These are phyloP conservation scores for Pheosia tremula DNA, from an alignment of 2,888 invertebrate genomes.

Conservation along the genomic window DNA sequence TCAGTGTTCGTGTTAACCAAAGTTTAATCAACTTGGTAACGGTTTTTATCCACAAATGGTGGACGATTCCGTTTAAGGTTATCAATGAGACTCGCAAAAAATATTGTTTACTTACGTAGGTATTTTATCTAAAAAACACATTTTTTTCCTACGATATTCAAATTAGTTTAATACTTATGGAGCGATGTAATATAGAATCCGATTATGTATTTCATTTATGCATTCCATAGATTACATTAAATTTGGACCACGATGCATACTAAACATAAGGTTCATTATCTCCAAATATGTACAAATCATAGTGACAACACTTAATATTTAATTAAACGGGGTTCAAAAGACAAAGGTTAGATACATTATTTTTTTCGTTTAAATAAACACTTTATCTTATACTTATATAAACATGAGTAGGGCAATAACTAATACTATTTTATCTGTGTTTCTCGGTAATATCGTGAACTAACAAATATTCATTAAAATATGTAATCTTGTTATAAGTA, in stretches of 20 bases:
- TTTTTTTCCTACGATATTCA: too few relatives aligned
- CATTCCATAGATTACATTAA: too few relatives aligned
- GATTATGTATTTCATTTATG: too few relatives aligned
- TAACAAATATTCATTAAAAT: conserved; percentile 11
- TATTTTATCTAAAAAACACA: background rate
- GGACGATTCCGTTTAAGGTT: conserved; percentile 29
- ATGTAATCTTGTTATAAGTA: conserved; percentile 7
- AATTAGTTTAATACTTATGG: too few relatives aligned
- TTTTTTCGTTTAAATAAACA: background rate
- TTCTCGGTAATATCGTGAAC: background rate
- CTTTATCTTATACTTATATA: background rate
- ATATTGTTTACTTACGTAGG: conserved; percentile 4
- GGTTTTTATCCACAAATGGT: conserved; percentile 32
- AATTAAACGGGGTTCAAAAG: background rate
- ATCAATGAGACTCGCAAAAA: conserved; percentile 29
- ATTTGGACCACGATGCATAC: too few relatives aligned
- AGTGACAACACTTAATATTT: background rate
- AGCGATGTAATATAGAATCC: too few relatives aligned
- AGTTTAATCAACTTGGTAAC: conserved; percentile 49
- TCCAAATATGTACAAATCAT: too few relatives aligned
- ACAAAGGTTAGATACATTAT: background rate
- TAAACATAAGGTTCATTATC: too few relatives aligned
- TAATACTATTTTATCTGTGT: conserved; percentile 7
- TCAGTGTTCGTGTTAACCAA: conserved; percentile 41
- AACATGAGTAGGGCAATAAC: conserved; percentile 1